Evolutionary conservation across 2,888 invertebrate genomes (phyloP), one percentile per base, ranked within the genome.

Genomic region (Abrostola tripartita): DNA sequence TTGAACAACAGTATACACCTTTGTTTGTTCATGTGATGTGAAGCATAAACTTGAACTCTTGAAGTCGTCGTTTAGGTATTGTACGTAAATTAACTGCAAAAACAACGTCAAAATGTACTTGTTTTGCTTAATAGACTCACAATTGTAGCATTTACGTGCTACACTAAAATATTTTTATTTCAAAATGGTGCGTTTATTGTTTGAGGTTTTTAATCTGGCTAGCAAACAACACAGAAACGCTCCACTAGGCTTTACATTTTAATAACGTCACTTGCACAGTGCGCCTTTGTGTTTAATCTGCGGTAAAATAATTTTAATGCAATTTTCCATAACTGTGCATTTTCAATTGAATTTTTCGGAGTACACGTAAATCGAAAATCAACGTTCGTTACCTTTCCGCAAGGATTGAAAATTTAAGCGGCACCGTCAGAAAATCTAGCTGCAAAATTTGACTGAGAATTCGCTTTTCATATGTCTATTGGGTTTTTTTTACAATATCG

Each of bases 321-420:
- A 50, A 56, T 68, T 56, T 55, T 52, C 37, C 63, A 37, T 49
- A 10, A 14, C 41, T 53, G 60, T 67, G 68, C 66, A 68, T 68
- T 50, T 60, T 62, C 41, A 52, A 64, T 68, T 71, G 55, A 36
- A 52, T 68, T 44, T 59, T 52, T 41, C 50, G 47, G 38, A 6
- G n/a, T 41, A 66, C 74, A 61, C 65, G 52, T 42, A 58, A 74
- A 71, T 71, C 60, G 70, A 74, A 74, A 59, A 54, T 51, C 51
- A 41, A 40, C 71, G 71, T 64, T 57, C 70, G 65, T 60, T 74
- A 74, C 59, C 50, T 60, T 55, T 53, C 24, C 36, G 56, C 14
- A 42, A 52, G 49, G 56, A 14, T 52, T 53, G 59, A 63, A 60
- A 57, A 40, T 53, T 47, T 14, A 12, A 24, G 14, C 9, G 24